Evolutionary conservation across 1,140 invertebrate species (phyloP).

Genomic region (Euschistus heros): DNA sequence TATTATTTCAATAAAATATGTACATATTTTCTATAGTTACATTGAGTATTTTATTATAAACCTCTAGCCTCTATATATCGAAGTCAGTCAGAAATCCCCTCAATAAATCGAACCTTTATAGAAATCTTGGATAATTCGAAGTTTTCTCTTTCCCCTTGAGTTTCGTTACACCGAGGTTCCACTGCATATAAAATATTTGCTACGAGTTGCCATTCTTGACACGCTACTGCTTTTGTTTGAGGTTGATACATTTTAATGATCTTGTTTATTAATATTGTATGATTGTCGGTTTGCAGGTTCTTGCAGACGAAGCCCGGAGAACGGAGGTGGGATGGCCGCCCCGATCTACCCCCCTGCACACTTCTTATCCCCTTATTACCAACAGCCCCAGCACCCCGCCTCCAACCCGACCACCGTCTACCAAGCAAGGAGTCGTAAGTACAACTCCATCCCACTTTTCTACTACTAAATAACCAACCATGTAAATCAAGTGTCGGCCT

Average conservation of each 20-base stretch:
- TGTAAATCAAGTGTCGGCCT: too few relatives aligned
- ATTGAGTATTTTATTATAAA: too few relatives aligned
- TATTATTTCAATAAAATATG: too few relatives aligned
- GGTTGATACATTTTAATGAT: background rate
- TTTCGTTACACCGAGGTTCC: too few relatives aligned
- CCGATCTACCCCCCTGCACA: conserved; percentile 27
- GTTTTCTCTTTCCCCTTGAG: too few relatives aligned
- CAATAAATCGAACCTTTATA: too few relatives aligned
- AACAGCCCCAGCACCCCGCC: conserved; percentile 20
- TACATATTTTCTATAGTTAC: too few relatives aligned
- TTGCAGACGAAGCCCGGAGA: conserved; percentile 29
- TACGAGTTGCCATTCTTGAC: background rate
- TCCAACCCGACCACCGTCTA: conserved; percentile 16
- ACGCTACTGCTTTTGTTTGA: background rate
- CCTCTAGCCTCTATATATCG: too few relatives aligned
- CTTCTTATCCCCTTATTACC: conserved; percentile 30
- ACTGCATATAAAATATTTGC: background rate
- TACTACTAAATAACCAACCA: too few relatives aligned
- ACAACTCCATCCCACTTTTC: background rate
- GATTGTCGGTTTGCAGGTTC: conserved; percentile 1
- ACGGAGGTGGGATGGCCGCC: conserved; percentile 8
- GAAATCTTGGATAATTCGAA: too few relatives aligned
- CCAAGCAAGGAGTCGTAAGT: conserved; percentile 23
- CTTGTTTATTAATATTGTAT: background rate
- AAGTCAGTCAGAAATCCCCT: too few relatives aligned